Conservation (phyloP, 2,113 vertebrate species). For the Heterotis niloticus region DNA sequence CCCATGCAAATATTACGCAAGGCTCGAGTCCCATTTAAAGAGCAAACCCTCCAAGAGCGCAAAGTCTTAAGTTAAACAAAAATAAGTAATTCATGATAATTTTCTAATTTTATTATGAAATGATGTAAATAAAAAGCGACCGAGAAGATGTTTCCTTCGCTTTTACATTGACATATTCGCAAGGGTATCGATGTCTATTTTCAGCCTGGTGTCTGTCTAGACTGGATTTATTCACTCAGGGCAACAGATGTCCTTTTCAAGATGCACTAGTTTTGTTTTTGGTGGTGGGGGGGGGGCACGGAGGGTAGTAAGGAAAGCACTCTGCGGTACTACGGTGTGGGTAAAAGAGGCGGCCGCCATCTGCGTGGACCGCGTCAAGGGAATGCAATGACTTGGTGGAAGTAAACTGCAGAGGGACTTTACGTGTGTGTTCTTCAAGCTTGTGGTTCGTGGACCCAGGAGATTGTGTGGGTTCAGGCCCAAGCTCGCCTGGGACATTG, state of each 20-base stretch:
- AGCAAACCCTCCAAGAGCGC: not conserved
- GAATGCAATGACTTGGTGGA: not conserved
- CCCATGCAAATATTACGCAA: not conserved
- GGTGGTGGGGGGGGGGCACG: too few relatives aligned
- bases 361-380: not conserved
- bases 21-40: not conserved
- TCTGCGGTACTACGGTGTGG: not conserved
- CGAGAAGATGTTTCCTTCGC: too few relatives aligned
- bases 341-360: not conserved
- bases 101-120: too few relatives aligned
- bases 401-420: not conserved
- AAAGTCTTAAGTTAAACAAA: not conserved
- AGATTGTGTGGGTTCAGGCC: not conserved
- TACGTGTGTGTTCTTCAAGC: not conserved
- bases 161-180: too few relatives aligned
- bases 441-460: not conserved
- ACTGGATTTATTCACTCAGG: conserved; percentile 16
- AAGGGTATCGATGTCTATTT: too few relatives aligned
- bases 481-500: too few relatives aligned
- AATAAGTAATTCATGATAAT: too few relatives aligned
- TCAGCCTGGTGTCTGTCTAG: not conserved
- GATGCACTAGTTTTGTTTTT: not conserved
- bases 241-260: conserved; percentile 11
- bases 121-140: too few relatives aligned
- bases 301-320: not conserved